Evolutionary conservation across 2,113 vertebrate species (phyloP), one percentile per base, ranked within the genome.

Genomic region (Haemorhous mexicanus): DNA sequence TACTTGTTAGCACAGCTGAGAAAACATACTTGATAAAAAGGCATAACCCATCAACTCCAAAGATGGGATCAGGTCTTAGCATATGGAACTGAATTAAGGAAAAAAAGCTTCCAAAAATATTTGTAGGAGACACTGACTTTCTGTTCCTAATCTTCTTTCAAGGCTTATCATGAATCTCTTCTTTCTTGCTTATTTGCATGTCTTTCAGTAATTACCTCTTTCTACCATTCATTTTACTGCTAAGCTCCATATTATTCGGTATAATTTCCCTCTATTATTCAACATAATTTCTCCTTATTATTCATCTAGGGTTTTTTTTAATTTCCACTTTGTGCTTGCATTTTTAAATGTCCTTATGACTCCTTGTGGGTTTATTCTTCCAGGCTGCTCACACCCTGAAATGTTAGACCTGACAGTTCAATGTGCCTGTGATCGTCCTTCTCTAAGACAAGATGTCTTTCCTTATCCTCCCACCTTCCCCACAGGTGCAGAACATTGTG

Each of bases 1-100:
- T 73, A 41, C 49, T 55, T 90, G 63, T 77, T 86, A 95, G 77
- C 49, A 83, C 67, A 91, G 87, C 90, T 95, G 83, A 94, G 55
- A 96, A 90, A 95, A 93, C 75, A 41, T n/a, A 23, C 53, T 84
- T 75, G 44, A 46, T 46, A 92, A 76, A 93, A 91, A 93, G 33
- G 33, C 87, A 84, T 73, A 77, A 87, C 35, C 55, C 66, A 83
- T 69, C 78, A 90, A 3, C 58, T 79, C 46, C 76, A 63, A 92
- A 92, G 86, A 89, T 18, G 33, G 39, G 73, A 86, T 90, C 86
- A 89, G 28, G 30, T 55, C 75, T 62, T 68, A 84, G 44, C 59
- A 86, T 80, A 80, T 74, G 52, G 58, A 90, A 74, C 47, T 41
- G 70, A 94, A 94, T 52, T 68, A 61, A 77, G 56, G 22, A 85